A percentile compares a stretch with the other conserved stretches of the same genome.
These are phyloP conservation scores for Prionailurus viverrinus DNA, from an alignment of 2,113 vertebrate genomes.

Conservation along the genomic window DNA sequence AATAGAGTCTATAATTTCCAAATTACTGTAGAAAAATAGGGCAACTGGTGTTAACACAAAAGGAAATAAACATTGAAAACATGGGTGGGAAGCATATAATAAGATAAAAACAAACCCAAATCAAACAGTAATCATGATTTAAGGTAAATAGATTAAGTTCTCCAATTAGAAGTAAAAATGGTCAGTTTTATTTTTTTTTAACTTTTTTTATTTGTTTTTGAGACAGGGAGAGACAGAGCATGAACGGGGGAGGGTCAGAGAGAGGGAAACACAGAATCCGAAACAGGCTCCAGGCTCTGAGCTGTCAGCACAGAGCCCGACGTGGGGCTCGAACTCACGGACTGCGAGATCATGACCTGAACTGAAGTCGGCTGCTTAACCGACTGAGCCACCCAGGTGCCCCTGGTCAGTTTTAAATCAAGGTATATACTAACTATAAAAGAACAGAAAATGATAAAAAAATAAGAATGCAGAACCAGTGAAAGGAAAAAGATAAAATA, in stretches of 20 bases:
- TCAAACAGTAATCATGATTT: background rate
- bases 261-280: too few relatives aligned
- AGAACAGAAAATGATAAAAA: background rate
- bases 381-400: too few relatives aligned
- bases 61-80: background rate
- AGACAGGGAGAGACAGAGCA: too few relatives aligned
- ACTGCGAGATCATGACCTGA: too few relatives aligned
- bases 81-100: background rate
- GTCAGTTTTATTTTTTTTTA: background rate
- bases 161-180: background rate
- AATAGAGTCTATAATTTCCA: background rate
- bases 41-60: background rate
- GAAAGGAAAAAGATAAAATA: background rate
- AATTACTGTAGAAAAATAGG: background rate
- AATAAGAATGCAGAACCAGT: background rate
- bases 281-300: too few relatives aligned
- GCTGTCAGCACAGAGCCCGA: too few relatives aligned
- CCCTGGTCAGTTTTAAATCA: background rate
- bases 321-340: too few relatives aligned
- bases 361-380: too few relatives aligned
- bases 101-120: conserved; percentile 19
- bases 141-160: background rate
- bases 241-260: too few relatives aligned
- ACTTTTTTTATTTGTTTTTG: too few relatives aligned
- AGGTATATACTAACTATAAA: background rate